phyloP scores from a whole-genome alignment of 2,888 invertebrate species.

The Megaustenia siamemsis region DNA sequence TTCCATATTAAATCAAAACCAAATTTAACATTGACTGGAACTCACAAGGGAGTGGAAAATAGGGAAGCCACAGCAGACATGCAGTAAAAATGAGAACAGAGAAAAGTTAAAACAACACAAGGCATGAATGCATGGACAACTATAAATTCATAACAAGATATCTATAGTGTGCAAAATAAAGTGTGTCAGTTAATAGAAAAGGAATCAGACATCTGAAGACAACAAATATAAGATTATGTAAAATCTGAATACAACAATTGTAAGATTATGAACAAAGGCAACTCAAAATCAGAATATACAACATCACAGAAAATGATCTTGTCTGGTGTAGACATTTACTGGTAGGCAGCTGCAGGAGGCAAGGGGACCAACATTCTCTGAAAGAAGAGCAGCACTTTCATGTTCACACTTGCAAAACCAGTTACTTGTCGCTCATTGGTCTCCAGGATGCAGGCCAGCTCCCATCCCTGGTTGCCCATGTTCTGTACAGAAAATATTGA shows the following conservation, averaged over 20 bases:
- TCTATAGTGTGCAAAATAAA: too few species aligned
- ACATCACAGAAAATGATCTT: neutral
- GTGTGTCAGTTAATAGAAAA: too few species aligned
- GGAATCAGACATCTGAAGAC: too few species aligned
- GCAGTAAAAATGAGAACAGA: too few species aligned
- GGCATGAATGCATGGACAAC: too few species aligned
- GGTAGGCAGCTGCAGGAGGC: neutral
- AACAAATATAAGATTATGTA: too few species aligned
- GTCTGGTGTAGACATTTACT: neutral
- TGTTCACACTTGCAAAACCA: constrained; percentile 49
- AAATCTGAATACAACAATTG: neutral
- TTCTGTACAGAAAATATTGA: neutral
- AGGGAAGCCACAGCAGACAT: too few species aligned
- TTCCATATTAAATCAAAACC: too few species aligned
- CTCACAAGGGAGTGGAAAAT: too few species aligned
- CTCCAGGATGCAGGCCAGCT: constrained; percentile 70
- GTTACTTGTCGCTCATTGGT: constrained; percentile 61
- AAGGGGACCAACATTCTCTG: constrained; percentile 57
- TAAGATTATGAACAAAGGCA: neutral
- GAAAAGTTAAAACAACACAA: too few species aligned
- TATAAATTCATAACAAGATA: too few species aligned
- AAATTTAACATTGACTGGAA: too few species aligned
- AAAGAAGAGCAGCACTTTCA: constrained; percentile 67
- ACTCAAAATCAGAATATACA: neutral
- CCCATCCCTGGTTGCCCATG: constrained; percentile 76